Evolutionary conservation across 1,140 invertebrate species (phyloP).

Genomic region (Oedothorax gibbosus): DNA sequence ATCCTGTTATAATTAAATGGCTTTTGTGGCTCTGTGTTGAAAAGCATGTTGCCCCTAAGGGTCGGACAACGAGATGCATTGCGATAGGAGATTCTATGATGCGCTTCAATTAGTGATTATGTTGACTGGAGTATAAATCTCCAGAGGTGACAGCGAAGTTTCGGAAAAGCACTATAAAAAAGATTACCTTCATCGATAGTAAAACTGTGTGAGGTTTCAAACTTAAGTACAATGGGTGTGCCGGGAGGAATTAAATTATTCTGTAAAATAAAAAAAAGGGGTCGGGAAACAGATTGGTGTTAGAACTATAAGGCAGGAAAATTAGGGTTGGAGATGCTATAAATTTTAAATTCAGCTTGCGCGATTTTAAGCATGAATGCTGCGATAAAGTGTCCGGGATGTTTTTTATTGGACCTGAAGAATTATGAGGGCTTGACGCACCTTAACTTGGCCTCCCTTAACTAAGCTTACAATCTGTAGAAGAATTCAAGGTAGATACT

Average conservation of each 20-base stretch:
- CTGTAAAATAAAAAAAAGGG: too few relatives aligned
- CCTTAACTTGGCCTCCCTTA: too few relatives aligned
- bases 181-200: constrained; percentile 14
- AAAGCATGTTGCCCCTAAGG: neutral
- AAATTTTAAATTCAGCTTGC: too few relatives aligned
- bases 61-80: neutral
- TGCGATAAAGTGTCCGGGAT: too few relatives aligned
- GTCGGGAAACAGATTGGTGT: too few relatives aligned
- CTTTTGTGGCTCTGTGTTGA: neutral
- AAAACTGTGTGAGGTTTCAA: constrained; percentile 3
- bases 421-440: too few relatives aligned
- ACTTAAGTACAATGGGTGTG: neutral
- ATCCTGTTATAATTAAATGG: constrained; percentile 30
- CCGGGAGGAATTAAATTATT: neutral
- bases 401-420: too few relatives aligned
- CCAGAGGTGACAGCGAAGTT: neutral
- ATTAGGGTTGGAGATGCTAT: too few relatives aligned
- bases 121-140: constrained; percentile 10
- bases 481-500: too few relatives aligned
- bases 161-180: neutral
- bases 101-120: neutral
- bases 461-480: too few relatives aligned
- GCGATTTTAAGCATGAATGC: too few relatives aligned
- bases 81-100: neutral
- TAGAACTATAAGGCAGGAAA: too few relatives aligned